Percentiles rank a stretch among this genome's conserved stretches.
Evolutionary conservation across 2,113 vertebrate species (phyloP).

Genomic region (Oryctolagus cuniculus): mOryCun1.1 NC_091449.1:50340001-50340500

Average conservation of each 20-base stretch:
- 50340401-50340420: too few relatives aligned
- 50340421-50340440: too few relatives aligned
- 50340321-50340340: conserved; percentile 20
- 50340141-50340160: conserved; percentile 30
- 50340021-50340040: conserved; percentile 25
- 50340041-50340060: conserved; percentile 13
- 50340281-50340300: conserved; percentile 21
- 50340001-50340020: neutral
- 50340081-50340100: neutral
- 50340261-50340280: conserved; percentile 58
- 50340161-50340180: neutral
- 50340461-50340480: too few relatives aligned
- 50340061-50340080: neutral
- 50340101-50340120: too few relatives aligned
- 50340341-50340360: conserved; percentile 22
- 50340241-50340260: conserved; percentile 2
- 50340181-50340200: neutral
- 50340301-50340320: neutral
- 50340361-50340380: conserved; percentile 29
- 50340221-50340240: neutral
- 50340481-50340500: too few relatives aligned
- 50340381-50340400: conserved; percentile 29
- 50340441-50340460: too few relatives aligned
- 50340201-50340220: conserved; percentile 37
- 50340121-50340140: neutral